Conservation (phyloP, 2,113 vertebrate species). For the Shinisaurus crocodilurus region DNA sequence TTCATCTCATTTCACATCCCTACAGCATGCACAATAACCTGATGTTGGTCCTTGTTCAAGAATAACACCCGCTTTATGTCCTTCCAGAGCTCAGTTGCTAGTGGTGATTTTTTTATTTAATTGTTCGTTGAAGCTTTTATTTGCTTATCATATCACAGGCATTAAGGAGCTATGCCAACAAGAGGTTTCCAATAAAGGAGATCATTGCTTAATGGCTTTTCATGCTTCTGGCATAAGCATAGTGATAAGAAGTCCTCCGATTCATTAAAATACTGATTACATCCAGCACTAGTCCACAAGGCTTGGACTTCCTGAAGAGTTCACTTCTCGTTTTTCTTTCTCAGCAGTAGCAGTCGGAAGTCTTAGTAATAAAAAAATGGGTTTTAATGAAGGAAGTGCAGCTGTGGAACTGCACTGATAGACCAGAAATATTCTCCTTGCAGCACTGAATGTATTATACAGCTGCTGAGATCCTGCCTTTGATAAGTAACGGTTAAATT, state of each 20-base stretch:
- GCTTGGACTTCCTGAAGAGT: not conserved
- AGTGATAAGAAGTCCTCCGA: constrained; percentile 12
- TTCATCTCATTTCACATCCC: constrained; percentile 18
- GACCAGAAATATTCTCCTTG: not conserved
- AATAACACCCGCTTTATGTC: not conserved
- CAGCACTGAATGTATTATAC: not conserved
- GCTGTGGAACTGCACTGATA: not conserved
- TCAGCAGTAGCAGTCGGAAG: not conserved
- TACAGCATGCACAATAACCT: not conserved
- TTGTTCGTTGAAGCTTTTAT: constrained; percentile 1
- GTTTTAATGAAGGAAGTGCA: not conserved
- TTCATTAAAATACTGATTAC: constrained; percentile 7
- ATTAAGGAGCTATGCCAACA: constrained; percentile 25
- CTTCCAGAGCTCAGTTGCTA: constrained; percentile 4
- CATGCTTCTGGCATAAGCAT: not conserved
- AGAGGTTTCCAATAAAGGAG: constrained; percentile 37
- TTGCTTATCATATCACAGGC: constrained; percentile 23
- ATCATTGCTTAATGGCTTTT: constrained; percentile 11
- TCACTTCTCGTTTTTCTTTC: not conserved
- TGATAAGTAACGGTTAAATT: not conserved
- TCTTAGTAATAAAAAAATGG: not conserved
- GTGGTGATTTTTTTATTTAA: not conserved
- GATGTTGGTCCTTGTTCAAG: not conserved
- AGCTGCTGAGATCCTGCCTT: not conserved
- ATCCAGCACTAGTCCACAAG: not conserved